Base-by-base conservation (phyloP, 2,797 vertebrate genomes). In the Cottoperca gobio region DNA sequence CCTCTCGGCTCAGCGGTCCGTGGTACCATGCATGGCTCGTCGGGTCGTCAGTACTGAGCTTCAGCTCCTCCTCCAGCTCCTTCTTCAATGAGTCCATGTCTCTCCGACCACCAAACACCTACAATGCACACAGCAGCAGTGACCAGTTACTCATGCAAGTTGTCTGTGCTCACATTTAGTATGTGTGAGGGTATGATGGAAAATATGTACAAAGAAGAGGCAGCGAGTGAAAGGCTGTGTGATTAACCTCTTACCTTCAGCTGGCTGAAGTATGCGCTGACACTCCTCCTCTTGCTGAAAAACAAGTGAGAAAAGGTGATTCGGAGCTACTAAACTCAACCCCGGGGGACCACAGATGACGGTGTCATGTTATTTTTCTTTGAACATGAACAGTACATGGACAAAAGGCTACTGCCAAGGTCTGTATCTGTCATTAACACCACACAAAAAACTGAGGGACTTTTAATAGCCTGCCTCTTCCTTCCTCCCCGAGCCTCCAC, bases 11-110 rank as follows among this genome's bases (percentile, higher is more conserved):
- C 63, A 97, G 89, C 0, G 81, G 87, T 6, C 96, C 95, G 0
- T 97, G 96, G 92, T 95, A 97, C 96, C 96, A 97, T 2, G 95
- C 94, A 0, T 96, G 97, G 80, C 93, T 94, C 82, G 92, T 87
- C 23, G 93, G 89, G 66, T 96, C 94, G 0, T 96, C 95, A 0
- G 89, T 94, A 85, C 90, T 93, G 37, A 96, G 90, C 83, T 96
- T 96, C 73, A 96, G 89, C 82, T 96, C 95, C 81, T 96, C 96
- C 83, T 96, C 96, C 79, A 97, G 91, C 85, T 96, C 96, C 80
- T 96, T 96, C 88, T 93, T 95, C 50, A 97, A 69, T 2, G 81
- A 88, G 46, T 94, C 93, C 92, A 94, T 95, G 77, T 93, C 91
- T 57, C 46, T 90, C 26, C 86, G 89, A 43, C 89, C 88, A 8